phyloP scores from a whole-genome alignment of 2,888 invertebrate genomes.

The Rhagonycha lutea region DNA sequence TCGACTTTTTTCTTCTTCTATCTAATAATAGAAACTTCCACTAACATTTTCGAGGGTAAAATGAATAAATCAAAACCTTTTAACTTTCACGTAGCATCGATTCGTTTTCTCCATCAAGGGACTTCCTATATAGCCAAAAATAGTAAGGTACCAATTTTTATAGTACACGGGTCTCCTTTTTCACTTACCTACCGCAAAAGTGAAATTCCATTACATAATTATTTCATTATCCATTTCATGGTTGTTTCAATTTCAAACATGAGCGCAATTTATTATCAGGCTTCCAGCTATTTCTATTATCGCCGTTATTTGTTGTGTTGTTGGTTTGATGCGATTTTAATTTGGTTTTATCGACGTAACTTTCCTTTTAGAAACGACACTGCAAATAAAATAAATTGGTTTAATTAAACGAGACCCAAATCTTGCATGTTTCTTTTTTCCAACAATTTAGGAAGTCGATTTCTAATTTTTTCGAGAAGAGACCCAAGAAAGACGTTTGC shows the following conservation, averaged over 20 bases:
- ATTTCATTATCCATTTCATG: neutral
- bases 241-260: neutral
- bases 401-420: neutral
- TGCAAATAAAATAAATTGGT: neutral
- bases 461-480: neutral
- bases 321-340: neutral
- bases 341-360: neutral
- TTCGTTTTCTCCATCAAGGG: neutral
- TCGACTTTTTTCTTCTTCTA: neutral
- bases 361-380: neutral
- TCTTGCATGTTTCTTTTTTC: neutral
- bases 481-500: neutral
- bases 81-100: neutral
- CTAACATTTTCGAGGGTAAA: neutral
- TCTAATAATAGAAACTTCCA: neutral
- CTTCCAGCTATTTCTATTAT: neutral
- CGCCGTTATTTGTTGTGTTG: neutral
- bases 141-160: neutral
- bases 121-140: neutral
- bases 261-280: neutral
- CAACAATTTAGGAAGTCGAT: neutral
- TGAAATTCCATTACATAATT: neutral
- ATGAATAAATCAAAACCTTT: neutral
- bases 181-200: neutral
- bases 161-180: neutral